These are phyloP conservation scores for Phainopepla nitens DNA, from an alignment of 2,113 vertebrate genomes.

Conservation along the genomic window DNA sequence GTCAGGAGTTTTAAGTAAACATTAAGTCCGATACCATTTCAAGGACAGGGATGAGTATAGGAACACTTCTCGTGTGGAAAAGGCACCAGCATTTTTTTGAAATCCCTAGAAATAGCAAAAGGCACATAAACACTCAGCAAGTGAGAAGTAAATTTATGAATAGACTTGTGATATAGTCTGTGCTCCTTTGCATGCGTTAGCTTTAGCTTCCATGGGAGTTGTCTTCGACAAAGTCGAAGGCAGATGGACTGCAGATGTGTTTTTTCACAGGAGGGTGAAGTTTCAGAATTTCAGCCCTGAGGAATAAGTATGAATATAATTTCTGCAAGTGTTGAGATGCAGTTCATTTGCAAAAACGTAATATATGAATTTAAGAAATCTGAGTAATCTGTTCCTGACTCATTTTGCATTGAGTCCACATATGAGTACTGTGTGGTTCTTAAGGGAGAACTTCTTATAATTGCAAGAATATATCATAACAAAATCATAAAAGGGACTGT, in stretches of 20 bases:
- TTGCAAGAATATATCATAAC: not conserved
- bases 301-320: not conserved
- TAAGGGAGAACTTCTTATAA: not conserved
- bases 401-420: not conserved
- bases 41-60: not conserved
- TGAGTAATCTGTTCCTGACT: not conserved
- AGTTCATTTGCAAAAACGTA: not conserved
- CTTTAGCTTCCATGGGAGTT: not conserved
- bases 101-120: not conserved
- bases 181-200: not conserved
- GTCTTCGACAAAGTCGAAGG: not conserved
- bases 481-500: not conserved
- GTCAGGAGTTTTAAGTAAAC: not conserved
- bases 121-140: not conserved
- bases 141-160: not conserved
- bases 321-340: not conserved
- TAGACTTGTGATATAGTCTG: not conserved
- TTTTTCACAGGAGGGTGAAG: not conserved
- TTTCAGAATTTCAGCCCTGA: not conserved
- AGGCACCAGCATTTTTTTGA: not conserved
- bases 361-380: not conserved
- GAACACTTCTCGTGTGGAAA: not conserved
- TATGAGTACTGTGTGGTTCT: not conserved
- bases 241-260: not conserved
- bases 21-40: not conserved